phyloP scores from a whole-genome alignment of 2,113 vertebrate species.

The Porphyrio hochstetteri region DNA sequence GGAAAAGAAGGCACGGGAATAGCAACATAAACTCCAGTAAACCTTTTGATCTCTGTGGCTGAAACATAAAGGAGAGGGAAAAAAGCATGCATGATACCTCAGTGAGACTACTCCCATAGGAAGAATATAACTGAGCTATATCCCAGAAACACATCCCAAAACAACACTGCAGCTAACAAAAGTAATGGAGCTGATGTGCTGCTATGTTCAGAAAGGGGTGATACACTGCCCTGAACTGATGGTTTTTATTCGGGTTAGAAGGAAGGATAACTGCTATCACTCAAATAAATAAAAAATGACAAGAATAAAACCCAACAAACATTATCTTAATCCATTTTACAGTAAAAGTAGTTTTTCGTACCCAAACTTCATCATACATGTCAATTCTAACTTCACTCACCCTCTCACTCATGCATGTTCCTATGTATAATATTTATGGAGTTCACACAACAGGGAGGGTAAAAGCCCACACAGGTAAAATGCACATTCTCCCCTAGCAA shows the following conservation, averaged over 20 bases:
- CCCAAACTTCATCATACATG: background rate
- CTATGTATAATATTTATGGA: background rate
- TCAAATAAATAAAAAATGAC: background rate
- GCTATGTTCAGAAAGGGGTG: background rate
- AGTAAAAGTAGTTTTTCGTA: background rate
- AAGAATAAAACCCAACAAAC: background rate
- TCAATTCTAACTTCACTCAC: background rate
- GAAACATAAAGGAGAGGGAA: background rate
- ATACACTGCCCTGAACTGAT: background rate
- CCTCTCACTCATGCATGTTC: background rate
- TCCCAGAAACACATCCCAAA: background rate
- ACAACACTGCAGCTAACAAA: background rate
- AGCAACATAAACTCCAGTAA: background rate
- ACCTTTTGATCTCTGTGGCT: background rate
- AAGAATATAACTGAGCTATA: background rate
- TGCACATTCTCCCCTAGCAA: background rate
- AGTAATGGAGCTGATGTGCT: background rate
- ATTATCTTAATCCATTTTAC: background rate
- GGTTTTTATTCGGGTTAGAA: background rate
- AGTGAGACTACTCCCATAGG: background rate
- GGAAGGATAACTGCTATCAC: background rate
- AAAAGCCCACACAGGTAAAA: background rate
- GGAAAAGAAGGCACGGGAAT: background rate
- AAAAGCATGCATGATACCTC: background rate
- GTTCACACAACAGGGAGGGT: accelerated